Base-by-base conservation (phyloP, 37 sponge, comb jelly and placozoan genomes). In the Cliona cf. orientalis region DNA sequence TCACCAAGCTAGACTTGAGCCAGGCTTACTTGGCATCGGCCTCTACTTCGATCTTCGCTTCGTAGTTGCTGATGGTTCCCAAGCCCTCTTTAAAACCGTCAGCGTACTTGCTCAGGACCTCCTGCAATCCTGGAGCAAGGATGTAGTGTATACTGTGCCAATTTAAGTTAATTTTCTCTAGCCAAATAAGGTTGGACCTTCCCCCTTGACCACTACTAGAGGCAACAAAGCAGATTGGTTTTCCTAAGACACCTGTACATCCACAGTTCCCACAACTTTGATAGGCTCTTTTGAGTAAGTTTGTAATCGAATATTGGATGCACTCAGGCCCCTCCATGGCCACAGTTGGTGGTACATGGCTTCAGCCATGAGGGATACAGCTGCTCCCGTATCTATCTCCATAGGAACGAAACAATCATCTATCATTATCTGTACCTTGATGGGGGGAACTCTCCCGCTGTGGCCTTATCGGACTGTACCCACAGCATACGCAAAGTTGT, bases 1-100 rank as follows among this genome's bases (percentile, higher is more conserved):
- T n/a, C n/a, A n/a, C n/a, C n/a, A n/a, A n/a, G n/a, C n/a, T n/a
- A n/a, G n/a, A n/a, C n/a, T n/a, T n/a, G n/a, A n/a, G n/a, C n/a
- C n/a, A n/a, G n/a, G n/a, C n/a, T n/a, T n/a, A n/a, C n/a, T n/a
- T 53, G 12, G 76, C 76, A 22, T 75, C 76, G 19, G 76, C 11
- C 3, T 75, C 76, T 3, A 75, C 61, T 11, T 75, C 59, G 12
- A 75, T 53, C 35, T 58, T 55, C 23, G 60, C 76, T 39, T 46
- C 5, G 22, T 5, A 5, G 6, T 53, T 53, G 21, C 44, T 29
- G 17, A 75, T 31, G 21, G 3, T 44, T 5, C 53, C 46, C 23
- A 44, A 25, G 23, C 9, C 49, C 5, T 72, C 73, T 5, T 19
- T 7, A 33, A 75, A 75, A 4, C 55, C 38, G 3, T 53, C 76